phyloP scores from a whole-genome alignment of 2,113 vertebrate species.

The Syrrhaptes paradoxus region DNA sequence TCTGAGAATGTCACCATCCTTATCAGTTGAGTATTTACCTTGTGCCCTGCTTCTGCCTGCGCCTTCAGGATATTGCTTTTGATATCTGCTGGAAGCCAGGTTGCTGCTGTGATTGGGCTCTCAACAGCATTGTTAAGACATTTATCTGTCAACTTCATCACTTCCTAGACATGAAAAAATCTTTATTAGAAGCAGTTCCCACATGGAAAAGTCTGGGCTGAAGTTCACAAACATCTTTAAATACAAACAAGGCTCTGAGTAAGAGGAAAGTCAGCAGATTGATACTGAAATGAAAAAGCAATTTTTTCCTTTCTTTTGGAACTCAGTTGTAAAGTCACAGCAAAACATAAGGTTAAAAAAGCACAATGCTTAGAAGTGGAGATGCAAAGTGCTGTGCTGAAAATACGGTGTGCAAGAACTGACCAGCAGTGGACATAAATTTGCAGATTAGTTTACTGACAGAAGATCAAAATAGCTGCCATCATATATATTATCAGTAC shows the following conservation, averaged over 20 bases:
- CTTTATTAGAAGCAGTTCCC: neutral
- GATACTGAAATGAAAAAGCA: neutral
- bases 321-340: neutral
- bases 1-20: neutral
- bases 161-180: constrained; percentile 76
- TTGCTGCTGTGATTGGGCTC: constrained; percentile 71
- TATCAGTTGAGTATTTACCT: constrained; percentile 71
- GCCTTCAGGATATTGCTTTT: constrained; percentile 97
- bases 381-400: neutral
- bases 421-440: neutral
- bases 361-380: neutral
- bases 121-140: constrained; percentile 85
- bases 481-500: neutral
- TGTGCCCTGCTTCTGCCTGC: constrained; percentile 85
- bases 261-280: neutral
- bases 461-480: neutral
- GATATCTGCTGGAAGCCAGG: constrained; percentile 81
- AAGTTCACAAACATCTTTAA: neutral
- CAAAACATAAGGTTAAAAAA: neutral
- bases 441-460: neutral
- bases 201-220: neutral
- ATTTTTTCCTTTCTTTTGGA: neutral
- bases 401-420: neutral
- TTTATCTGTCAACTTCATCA: constrained; percentile 89
- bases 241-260: neutral